Evolutionary conservation across 2,113 vertebrate species (phyloP), one percentile per base, ranked within the genome.

Genomic region (Callospermophilus lateralis): DNA sequence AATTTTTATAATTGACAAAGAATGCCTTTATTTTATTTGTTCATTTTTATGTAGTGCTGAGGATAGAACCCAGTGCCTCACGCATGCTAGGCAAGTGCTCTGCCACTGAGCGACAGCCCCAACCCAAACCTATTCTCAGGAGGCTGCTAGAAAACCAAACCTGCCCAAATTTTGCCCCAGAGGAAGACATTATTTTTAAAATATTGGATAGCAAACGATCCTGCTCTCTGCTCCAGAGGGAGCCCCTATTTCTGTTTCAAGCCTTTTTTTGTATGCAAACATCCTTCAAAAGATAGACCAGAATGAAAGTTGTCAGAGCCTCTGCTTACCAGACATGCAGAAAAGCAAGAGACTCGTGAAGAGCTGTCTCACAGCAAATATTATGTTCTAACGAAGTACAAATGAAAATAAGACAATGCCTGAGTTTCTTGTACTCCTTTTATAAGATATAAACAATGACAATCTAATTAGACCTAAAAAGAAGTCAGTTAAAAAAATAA

Each of bases 101-200:
- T 45, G 45, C 45, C 45, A 45, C 45, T 45, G 45, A 45, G 45
- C 1, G 45, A 9, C 45, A 1, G 45, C 8, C 8, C 45, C 45
- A 91, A 67, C 70, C 20, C 55, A 51, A 65, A 89, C 85, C n/a
- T 53, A 16, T 53, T 53, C 4, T 53, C 13, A 89, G 39, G 48
- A 34, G 63, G n/a, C 78, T 34, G 53, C 55, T 92, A 74, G 72
- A 74, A 95, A 96, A 42, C 42, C 28, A 95, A 96, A 42, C 42
- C 28, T 55, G 48, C n/a, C 42, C 68, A 78, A 74, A 30, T 24
- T 70, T 61, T 74, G 26, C 63, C 63, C 63, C 63, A 79, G 53
- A 70, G 78, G 61, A 93, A 85, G 68, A 86, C 11, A 30, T 67
- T 83, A 72, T 85, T 81, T 85, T 91, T 83, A 67, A 79, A 55